Evolutionary conservation across 1,140 invertebrate species (phyloP).

Genomic region (Drosophila athabasca): DNA sequence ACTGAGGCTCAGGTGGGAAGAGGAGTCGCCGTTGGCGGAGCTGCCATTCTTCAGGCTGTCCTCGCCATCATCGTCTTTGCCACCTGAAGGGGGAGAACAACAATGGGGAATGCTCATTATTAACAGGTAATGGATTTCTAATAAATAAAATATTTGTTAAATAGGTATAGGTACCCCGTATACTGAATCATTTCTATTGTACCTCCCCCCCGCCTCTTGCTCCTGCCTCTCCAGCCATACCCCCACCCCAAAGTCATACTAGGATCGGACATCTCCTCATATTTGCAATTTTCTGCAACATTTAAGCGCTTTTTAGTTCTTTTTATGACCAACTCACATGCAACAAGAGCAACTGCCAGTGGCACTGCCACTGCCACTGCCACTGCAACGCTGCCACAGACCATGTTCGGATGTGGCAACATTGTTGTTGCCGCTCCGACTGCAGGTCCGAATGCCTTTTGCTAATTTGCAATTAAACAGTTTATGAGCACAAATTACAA

Average conservation of each 20-base stretch:
- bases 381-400: slow-evolving; percentile 21
- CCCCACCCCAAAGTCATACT: too few relatives aligned
- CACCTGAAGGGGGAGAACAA: slow-evolving; percentile 44
- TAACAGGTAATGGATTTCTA: too few relatives aligned
- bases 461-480: slow-evolving; percentile 82
- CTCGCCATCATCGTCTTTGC: slow-evolving; percentile 81
- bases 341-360: slow-evolving; percentile 52
- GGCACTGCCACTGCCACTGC: slow-evolving; percentile 29
- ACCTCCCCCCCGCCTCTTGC: neutral
- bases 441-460: slow-evolving; percentile 45
- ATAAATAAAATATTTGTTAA: too few relatives aligned
- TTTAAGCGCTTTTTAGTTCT: slow-evolving; percentile 49
- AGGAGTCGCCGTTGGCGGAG: slow-evolving; percentile 64
- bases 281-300: slow-evolving; percentile 59
- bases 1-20: slow-evolving; percentile 84
- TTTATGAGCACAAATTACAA: slow-evolving; percentile 77
- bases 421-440: slow-evolving; percentile 36
- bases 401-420: slow-evolving; percentile 35
- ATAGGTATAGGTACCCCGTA: too few relatives aligned
- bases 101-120: neutral
- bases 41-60: slow-evolving; percentile 76
- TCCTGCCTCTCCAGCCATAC: neutral
- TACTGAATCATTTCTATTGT: neutral
- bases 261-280: slow-evolving; percentile 32
- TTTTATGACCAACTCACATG: slow-evolving; percentile 61